These are phyloP conservation scores for Muscidifurax raptorellus DNA, from an alignment of 1,140 invertebrate species.

Conservation along the genomic window DNA sequence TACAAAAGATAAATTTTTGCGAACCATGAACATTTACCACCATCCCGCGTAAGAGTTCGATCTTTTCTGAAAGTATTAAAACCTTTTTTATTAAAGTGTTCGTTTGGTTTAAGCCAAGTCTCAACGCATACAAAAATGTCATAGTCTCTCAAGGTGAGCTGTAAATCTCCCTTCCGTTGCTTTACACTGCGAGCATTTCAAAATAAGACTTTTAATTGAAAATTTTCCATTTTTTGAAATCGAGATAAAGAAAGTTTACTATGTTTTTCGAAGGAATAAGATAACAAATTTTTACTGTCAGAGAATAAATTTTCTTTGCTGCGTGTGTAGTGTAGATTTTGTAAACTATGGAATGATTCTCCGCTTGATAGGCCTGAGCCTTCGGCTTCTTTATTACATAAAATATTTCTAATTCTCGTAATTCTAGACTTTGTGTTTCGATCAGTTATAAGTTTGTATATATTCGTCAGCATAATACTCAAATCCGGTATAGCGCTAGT, in stretches of 20 bases:
- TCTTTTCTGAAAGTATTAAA: too few relatives aligned
- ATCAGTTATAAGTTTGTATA: not conserved
- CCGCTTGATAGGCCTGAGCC: too few relatives aligned
- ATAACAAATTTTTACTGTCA: too few relatives aligned
- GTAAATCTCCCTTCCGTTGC: not conserved
- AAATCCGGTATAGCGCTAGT: not conserved
- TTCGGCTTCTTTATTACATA: not conserved
- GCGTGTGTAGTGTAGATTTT: too few relatives aligned
- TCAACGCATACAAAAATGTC: not conserved
- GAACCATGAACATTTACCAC: too few relatives aligned
- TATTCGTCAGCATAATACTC: not conserved
- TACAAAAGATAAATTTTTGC: too few relatives aligned
- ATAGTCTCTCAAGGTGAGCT: not conserved
- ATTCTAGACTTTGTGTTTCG: conserved; percentile 1
- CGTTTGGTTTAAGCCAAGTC: not conserved
- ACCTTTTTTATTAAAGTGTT: not conserved
- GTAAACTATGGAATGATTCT: too few relatives aligned
- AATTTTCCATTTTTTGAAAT: too few relatives aligned
- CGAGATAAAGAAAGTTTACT: too few relatives aligned
- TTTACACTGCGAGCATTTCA: not conserved
- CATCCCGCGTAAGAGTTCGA: too few relatives aligned
- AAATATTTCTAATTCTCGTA: not conserved
- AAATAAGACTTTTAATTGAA: not conserved
- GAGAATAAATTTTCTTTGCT: too few relatives aligned
- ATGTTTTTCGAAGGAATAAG: too few relatives aligned